phyloP scores from a whole-genome alignment of 1,140 invertebrate genomes.

The Papilio aristodemus region DNA sequence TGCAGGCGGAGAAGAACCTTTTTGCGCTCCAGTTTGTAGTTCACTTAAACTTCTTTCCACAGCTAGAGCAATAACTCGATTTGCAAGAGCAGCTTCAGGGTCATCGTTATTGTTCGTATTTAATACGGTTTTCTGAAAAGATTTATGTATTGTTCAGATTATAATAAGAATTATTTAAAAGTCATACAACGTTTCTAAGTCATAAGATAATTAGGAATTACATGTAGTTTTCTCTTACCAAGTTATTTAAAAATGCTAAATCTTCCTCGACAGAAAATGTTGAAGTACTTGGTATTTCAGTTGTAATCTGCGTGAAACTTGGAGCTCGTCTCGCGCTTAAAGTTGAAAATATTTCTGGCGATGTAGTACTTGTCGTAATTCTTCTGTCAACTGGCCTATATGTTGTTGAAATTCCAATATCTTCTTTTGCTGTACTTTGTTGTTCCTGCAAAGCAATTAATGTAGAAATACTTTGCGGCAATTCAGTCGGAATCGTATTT shows the following conservation, averaged over 20 bases:
- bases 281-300: constrained; percentile 71
- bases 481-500: constrained; percentile 44
- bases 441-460: constrained; percentile 65
- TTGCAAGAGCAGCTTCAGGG: constrained; percentile 74
- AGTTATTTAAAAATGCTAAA: constrained; percentile 75
- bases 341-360: constrained; percentile 39
- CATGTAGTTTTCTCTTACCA: constrained; percentile 60
- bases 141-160: background rate
- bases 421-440: constrained; percentile 52
- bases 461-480: constrained; percentile 53
- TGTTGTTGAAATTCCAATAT: constrained; percentile 66
- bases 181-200: constrained; percentile 16
- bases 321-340: constrained; percentile 42
- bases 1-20: constrained; percentile 44
- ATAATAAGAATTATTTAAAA: constrained; percentile 25
- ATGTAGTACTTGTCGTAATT: constrained; percentile 48
- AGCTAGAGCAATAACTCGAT: constrained; percentile 77
- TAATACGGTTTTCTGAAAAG: constrained; percentile 70
- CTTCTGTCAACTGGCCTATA: constrained; percentile 56
- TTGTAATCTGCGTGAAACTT: constrained; percentile 48
- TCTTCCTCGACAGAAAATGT: constrained; percentile 80
- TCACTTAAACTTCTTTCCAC: constrained; percentile 77
- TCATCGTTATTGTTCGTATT: constrained; percentile 63
- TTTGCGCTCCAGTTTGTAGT: constrained; percentile 57
- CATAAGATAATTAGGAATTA: background rate